Conservation (phyloP, 2,888 invertebrate genomes). For the Folsomia manolachei region DNA sequence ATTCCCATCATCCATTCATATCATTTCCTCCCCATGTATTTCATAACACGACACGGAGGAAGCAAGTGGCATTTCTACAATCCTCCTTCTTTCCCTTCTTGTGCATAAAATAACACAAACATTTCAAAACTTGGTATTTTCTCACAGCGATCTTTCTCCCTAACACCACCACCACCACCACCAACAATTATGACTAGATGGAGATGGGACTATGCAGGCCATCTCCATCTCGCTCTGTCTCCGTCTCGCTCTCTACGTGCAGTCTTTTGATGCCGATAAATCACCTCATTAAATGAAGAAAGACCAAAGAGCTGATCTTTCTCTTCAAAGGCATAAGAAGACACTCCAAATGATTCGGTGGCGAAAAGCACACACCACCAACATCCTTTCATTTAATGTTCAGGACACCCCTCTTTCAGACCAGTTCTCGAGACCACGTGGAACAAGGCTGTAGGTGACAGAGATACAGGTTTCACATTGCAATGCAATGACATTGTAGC, state of each 20-base stretch:
- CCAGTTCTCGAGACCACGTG: background rate
- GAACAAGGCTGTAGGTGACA: too few species aligned
- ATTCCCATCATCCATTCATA: slow-evolving; percentile 34
- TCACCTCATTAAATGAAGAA: slow-evolving; percentile 46
- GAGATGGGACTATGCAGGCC: too few species aligned
- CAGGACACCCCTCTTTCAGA: background rate
- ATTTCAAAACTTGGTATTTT: too few species aligned
- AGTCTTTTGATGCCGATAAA: slow-evolving; percentile 46
- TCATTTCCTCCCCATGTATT: background rate
- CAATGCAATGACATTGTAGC: too few species aligned
- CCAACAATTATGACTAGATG: too few species aligned
- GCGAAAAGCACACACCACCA: background rate
- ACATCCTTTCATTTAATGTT: background rate
- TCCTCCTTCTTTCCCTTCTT: background rate
- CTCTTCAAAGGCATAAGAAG: background rate
- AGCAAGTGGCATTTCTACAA: background rate
- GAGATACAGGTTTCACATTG: too few species aligned
- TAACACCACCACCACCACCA: slow-evolving; percentile 7
- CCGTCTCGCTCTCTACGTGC: slow-evolving; percentile 20
- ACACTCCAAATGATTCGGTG: slow-evolving; percentile 17
- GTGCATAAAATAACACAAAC: slow-evolving; percentile 1
- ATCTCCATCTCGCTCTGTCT: background rate
- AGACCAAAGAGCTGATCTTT: slow-evolving; percentile 26
- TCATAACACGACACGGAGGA: background rate
- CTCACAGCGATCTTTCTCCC: background rate